These are phyloP conservation scores for Drosophila pseudotakahashii DNA, from an alignment of 2,888 invertebrate species.

Conservation along the genomic window DNA sequence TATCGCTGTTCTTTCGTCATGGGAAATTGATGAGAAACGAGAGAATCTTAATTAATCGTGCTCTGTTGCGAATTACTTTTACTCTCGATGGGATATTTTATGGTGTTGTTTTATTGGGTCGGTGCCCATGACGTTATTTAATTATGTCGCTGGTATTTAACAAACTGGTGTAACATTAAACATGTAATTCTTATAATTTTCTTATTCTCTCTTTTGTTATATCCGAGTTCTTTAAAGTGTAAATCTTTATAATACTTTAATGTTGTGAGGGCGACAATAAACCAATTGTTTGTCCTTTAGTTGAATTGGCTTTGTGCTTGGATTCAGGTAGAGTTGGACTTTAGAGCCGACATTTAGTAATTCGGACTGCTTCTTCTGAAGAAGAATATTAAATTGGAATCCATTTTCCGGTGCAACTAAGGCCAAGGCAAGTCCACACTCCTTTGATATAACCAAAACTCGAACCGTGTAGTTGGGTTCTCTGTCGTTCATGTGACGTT, in stretches of 20 bases:
- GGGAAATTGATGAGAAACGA: background rate
- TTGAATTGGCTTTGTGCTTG: constrained; percentile 14
- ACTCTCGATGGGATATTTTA: constrained; percentile 46
- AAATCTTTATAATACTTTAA: constrained; percentile 4
- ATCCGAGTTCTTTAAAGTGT: background rate
- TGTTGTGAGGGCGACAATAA: constrained; percentile 18
- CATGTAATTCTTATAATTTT: no score
- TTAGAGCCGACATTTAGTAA: constrained; percentile 6
- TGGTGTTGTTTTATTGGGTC: constrained; percentile 2
- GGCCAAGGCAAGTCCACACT: constrained; percentile 20
- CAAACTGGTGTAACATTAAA: no score
- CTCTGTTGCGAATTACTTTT: constrained; percentile 54
- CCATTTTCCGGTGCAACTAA: background rate
- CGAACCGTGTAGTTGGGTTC: constrained; percentile 6
- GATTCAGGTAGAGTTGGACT: constrained; percentile 16
- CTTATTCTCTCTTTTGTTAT: no score
- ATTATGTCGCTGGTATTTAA: no score
- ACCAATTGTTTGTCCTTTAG: constrained; percentile 11
- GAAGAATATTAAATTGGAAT: constrained; percentile 10
- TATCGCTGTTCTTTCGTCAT: constrained; percentile 10
- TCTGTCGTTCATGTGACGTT: constrained; percentile 10
- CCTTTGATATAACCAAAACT: constrained; percentile 6
- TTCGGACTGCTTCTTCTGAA: background rate
- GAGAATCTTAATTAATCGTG: constrained; percentile 4
- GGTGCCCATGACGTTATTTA: constrained; percentile 34